Conservation (phyloP, 2,113 vertebrate species). For the Sialia sialis region DNA sequence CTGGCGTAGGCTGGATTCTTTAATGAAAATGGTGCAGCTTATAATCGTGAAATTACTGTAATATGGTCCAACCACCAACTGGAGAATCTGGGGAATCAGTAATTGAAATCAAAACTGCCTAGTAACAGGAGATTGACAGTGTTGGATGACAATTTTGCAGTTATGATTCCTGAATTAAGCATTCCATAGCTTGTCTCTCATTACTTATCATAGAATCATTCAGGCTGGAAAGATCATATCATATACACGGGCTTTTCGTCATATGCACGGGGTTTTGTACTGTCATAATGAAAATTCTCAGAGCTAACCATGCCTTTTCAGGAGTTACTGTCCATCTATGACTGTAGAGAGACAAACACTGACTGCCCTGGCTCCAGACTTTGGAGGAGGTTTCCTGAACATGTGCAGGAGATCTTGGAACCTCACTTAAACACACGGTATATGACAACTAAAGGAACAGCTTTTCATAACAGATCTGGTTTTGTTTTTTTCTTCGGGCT, state of each 20-base stretch:
- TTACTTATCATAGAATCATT: background rate
- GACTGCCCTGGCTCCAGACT: slow-evolving; percentile 85
- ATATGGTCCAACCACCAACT: background rate
- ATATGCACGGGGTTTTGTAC: background rate
- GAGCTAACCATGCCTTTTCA: slow-evolving; percentile 54
- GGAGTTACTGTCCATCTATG: slow-evolving; percentile 92
- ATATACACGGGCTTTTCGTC: background rate
- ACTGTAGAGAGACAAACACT: slow-evolving; percentile 84
- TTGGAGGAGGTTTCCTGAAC: slow-evolving; percentile 95
- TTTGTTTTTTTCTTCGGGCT: background rate
- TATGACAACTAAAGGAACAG: background rate
- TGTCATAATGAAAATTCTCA: background rate
- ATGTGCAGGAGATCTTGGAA: slow-evolving; percentile 95
- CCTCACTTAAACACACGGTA: slow-evolving; percentile 96
- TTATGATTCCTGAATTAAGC: background rate
- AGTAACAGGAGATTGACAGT: background rate
- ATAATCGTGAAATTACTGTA: too few species aligned
- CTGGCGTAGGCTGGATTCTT: too few species aligned
- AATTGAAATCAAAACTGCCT: background rate
- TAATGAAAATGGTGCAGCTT: too few species aligned
- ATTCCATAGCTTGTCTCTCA: background rate
- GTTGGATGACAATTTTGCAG: background rate
- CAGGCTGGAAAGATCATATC: background rate
- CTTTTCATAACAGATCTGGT: background rate
- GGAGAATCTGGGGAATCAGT: background rate